phyloP scores from a whole-genome alignment of 2,113 vertebrate species.

The Rallus limicola region DNA sequence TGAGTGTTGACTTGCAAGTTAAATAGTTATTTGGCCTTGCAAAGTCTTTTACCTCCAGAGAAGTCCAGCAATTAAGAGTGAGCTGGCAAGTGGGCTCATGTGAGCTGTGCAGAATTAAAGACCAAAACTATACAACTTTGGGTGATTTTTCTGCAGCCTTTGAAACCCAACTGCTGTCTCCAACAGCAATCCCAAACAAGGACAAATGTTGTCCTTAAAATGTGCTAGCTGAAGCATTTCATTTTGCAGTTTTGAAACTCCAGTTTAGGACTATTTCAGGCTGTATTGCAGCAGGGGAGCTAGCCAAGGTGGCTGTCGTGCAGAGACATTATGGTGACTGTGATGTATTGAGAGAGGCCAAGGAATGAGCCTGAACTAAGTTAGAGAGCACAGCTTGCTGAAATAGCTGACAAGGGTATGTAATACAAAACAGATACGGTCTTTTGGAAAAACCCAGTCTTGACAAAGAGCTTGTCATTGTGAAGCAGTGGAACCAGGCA shows the following conservation, averaged over 20 bases:
- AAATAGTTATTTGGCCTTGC: constrained; percentile 61
- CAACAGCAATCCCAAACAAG: constrained; percentile 14
- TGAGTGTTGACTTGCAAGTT: constrained; percentile 59
- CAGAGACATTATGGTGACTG: constrained; percentile 24
- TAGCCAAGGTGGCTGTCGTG: constrained; percentile 34
- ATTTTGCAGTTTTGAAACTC: constrained; percentile 34
- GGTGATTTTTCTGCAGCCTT: constrained; percentile 10
- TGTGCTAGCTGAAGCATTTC: constrained; percentile 22
- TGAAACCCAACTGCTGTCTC: constrained; percentile 15
- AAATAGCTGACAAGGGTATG: constrained; percentile 21
- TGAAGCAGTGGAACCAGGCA: background rate
- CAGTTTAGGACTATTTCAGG: constrained; percentile 3
- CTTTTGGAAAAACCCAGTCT: background rate
- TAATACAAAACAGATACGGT: background rate
- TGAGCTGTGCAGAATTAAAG: background rate
- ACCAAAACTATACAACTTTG: background rate
- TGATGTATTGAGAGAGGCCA: constrained; percentile 43
- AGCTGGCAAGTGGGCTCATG: constrained; percentile 30
- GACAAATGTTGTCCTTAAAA: constrained; percentile 43
- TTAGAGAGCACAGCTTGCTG: constrained; percentile 38
- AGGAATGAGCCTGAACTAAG: constrained; percentile 53
- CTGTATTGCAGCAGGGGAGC: constrained; percentile 25
- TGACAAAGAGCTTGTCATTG: background rate
- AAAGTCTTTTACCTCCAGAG: constrained; percentile 29
- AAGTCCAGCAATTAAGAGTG: constrained; percentile 48